phyloP scores from a whole-genome alignment of 2,888 invertebrate species.

The Epistrophe eligans region DNA sequence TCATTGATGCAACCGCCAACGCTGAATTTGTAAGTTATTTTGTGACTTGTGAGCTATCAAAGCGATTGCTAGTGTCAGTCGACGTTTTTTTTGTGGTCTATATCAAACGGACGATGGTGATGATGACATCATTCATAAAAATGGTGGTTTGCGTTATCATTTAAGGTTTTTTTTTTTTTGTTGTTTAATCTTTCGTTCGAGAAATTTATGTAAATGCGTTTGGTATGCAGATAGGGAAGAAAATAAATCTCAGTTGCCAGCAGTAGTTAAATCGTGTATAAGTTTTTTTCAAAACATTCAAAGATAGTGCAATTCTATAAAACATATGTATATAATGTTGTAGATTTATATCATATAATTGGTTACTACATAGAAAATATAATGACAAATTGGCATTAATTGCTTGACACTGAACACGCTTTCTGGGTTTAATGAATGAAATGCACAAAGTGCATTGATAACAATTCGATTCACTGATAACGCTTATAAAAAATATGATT shows the following conservation, averaged over 20 bases:
- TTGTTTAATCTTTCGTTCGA: not conserved
- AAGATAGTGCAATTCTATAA: not conserved
- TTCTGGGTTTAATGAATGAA: conserved; percentile 52
- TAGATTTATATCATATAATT: conserved; percentile 22
- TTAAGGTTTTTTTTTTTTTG: conserved; percentile 25
- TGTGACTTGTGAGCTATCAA: conserved; percentile 29
- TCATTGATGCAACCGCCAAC: conserved; percentile 72
- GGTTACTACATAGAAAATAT: conserved; percentile 22
- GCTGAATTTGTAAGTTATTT: conserved; percentile 28
- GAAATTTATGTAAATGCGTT: conserved; percentile 50
- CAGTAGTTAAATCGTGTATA: conserved; percentile 16
- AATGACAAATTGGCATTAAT: conserved; percentile 70
- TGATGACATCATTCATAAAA: conserved; percentile 68
- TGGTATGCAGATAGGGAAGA: conserved; percentile 34
- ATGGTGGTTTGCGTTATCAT: conserved; percentile 60
- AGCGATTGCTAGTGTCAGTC: conserved; percentile 43
- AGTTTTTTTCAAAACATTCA: conserved; percentile 6
- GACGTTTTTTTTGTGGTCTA: conserved; percentile 7
- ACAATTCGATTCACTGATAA: conserved; percentile 50
- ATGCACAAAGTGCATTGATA: conserved; percentile 63
- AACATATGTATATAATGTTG: not conserved
- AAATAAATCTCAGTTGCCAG: conserved; percentile 55
- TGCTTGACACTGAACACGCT: conserved; percentile 54
- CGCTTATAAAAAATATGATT: not conserved
- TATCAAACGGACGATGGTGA: not conserved